Percentiles rank a stretch among this genome's conserved stretches.
phyloP scores from a whole-genome alignment of 2,888 invertebrate genomes.

The Parelbella ahira region DNA sequence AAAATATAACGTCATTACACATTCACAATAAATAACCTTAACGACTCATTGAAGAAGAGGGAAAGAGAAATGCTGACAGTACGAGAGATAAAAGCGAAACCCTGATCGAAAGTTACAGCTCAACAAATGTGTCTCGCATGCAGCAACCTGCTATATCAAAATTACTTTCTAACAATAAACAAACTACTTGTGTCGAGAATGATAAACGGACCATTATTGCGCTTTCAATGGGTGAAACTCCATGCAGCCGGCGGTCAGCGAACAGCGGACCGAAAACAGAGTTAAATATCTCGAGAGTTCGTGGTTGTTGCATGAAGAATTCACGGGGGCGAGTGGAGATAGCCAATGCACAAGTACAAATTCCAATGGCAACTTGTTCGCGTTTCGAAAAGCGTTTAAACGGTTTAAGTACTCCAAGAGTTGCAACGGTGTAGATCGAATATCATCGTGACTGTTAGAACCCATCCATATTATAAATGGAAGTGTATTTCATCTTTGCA shows the following conservation, averaged over 20 bases:
- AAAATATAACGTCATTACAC: not conserved
- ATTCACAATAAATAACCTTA: not conserved
- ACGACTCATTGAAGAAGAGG: not conserved
- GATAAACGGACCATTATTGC: constrained; percentile 45
- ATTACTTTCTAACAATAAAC: constrained; percentile 56
- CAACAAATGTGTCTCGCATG: constrained; percentile 37
- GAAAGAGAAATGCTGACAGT: not conserved
- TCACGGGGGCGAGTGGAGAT: constrained; percentile 41
- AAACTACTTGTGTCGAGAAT: constrained; percentile 37
- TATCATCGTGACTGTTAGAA: constrained; percentile 28
- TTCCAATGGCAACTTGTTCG: constrained; percentile 28
- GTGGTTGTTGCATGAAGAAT: constrained; percentile 38
- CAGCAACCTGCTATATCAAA: constrained; percentile 37
- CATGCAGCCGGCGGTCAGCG: constrained; percentile 37
- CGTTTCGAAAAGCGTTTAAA: constrained; percentile 17
- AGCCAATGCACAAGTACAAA: constrained; percentile 40
- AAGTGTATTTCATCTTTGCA: constrained; percentile 18
- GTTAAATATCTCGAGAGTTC: constrained; percentile 40
- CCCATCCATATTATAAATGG: constrained; percentile 24
- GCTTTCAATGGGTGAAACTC: constrained; percentile 41
- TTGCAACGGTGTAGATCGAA: constrained; percentile 55
- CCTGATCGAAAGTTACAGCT: constrained; percentile 1
- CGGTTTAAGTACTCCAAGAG: constrained; percentile 26
- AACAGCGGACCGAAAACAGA: constrained; percentile 46
- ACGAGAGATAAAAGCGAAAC: not conserved